These are phyloP conservation scores for Cotesia chilonis DNA, from an alignment of 1,140 invertebrate species.

Conservation along the genomic window DNA sequence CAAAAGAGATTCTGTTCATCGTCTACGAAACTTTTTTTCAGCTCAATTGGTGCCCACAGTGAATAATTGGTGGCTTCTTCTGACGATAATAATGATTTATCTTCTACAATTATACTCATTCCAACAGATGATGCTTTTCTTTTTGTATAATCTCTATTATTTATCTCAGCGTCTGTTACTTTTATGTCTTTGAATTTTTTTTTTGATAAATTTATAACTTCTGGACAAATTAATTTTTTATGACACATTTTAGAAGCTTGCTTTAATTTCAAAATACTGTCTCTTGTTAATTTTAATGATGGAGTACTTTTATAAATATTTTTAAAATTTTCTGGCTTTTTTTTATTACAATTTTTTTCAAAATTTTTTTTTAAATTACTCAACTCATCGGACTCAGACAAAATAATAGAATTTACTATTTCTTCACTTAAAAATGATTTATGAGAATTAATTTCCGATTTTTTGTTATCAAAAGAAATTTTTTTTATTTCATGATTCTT, in stretches of 20 bases:
- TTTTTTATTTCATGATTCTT: not conserved
- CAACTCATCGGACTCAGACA: not conserved
- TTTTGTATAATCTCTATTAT: conserved; percentile 15
- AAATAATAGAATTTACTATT: not conserved
- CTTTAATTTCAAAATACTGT: conserved; percentile 30
- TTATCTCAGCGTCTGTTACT: not conserved
- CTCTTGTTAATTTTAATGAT: not conserved
- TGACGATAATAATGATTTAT: not conserved
- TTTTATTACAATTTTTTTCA: not conserved
- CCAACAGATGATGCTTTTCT: not conserved
- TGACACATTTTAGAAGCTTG: not conserved
- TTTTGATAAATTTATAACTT: conserved; percentile 17
- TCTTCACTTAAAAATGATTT: not conserved
- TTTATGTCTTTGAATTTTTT: conserved; percentile 2
- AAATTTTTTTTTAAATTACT: not conserved
- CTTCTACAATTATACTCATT: not conserved
- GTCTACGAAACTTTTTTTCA: not conserved
- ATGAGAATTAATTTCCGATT: not conserved
- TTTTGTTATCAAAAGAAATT: not conserved
- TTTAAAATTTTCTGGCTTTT: not conserved
- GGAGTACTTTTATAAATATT: not conserved
- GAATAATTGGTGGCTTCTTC: not conserved
- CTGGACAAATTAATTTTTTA: conserved; percentile 5
- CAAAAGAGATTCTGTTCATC: conserved; percentile 16
- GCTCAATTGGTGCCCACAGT: conserved; percentile 3